Evolutionary conservation across 2,113 vertebrate species (phyloP).

Genomic region (Eulemur rufifrons): DNA sequence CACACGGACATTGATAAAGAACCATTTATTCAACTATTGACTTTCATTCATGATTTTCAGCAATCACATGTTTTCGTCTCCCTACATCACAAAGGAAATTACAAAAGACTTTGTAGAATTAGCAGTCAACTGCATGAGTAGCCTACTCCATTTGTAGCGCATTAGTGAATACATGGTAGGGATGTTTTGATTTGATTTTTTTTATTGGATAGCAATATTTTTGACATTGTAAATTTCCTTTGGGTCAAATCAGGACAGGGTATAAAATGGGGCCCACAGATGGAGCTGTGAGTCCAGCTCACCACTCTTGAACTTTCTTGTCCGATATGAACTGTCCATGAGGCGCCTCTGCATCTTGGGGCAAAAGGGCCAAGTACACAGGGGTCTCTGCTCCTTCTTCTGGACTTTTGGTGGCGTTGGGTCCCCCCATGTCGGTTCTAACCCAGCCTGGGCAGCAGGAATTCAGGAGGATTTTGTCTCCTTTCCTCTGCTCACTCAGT

Average conservation of each 20-base stretch:
- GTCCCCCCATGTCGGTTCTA: constrained; percentile 92
- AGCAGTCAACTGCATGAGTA: background rate
- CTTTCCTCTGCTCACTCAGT: constrained; percentile 84
- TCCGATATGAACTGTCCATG: constrained; percentile 90
- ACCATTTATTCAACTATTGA: background rate
- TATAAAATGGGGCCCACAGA: rapidly evolving
- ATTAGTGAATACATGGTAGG: background rate
- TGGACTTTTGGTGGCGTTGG: constrained; percentile 88
- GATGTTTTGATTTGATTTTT: background rate
- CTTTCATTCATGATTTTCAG: background rate
- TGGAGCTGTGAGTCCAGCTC: constrained; percentile 1
- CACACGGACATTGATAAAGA: background rate
- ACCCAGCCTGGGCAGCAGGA: constrained; percentile 98
- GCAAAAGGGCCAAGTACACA: constrained; percentile 91
- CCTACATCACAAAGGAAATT: background rate
- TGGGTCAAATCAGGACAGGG: background rate
- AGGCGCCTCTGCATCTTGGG: constrained; percentile 84
- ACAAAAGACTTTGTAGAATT: background rate
- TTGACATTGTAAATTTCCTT: background rate
- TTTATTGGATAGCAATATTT: background rate
- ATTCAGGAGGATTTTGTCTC: constrained; percentile 91
- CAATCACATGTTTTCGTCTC: background rate
- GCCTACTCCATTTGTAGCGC: background rate
- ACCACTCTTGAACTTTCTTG: constrained; percentile 89
- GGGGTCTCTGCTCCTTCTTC: constrained; percentile 94